phyloP scores from a whole-genome alignment of 2,113 vertebrate species.

The Vicugna pacos region DNA sequence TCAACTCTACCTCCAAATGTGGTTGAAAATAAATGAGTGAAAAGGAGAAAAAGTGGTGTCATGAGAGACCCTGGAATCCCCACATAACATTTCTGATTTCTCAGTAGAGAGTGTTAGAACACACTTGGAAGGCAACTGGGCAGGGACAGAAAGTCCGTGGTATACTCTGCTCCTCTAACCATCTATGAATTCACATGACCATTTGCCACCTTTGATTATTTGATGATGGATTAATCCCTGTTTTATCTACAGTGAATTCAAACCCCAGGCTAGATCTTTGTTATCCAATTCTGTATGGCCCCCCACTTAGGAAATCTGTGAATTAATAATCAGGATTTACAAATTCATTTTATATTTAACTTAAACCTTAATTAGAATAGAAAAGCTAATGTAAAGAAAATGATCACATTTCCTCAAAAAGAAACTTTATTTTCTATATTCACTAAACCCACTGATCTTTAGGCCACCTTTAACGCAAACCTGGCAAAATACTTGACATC shows the following conservation, averaged over 20 bases:
- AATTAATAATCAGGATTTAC: conserved; percentile 15
- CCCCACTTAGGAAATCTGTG: background rate
- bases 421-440: background rate
- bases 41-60: background rate
- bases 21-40: conserved; percentile 3
- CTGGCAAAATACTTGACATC: background rate
- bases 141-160: background rate
- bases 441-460: background rate
- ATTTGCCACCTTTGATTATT: background rate
- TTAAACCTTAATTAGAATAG: conserved; percentile 32
- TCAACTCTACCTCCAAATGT: conserved; percentile 31
- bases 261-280: background rate
- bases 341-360: conserved; percentile 53
- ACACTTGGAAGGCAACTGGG: background rate
- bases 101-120: background rate
- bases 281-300: background rate
- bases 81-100: background rate
- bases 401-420: background rate
- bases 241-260: conserved; percentile 25
- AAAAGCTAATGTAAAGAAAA: conserved; percentile 31
- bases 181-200: background rate
- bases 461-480: background rate
- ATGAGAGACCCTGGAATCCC: background rate
- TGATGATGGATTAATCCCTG: background rate
- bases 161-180: background rate